phyloP scores from a whole-genome alignment of 2,113 vertebrate species.

The Mandrillus leucophaeus region DNA sequence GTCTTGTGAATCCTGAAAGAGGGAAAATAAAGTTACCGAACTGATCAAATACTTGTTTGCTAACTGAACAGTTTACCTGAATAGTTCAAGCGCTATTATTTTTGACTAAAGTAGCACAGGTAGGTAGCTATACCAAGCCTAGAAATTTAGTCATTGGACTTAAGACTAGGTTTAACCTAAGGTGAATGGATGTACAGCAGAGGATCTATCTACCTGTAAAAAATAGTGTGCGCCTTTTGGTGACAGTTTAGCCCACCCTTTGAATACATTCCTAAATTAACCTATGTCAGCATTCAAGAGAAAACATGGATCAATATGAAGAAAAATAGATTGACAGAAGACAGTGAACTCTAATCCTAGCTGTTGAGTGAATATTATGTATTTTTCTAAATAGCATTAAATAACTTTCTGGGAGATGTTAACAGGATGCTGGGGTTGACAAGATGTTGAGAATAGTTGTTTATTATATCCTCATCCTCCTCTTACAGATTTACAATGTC shows the following conservation, averaged over 20 bases:
- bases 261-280: neutral
- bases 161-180: neutral
- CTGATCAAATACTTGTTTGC: neutral
- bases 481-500: neutral
- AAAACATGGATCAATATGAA: conserved; percentile 43
- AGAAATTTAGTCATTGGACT: conserved; percentile 31
- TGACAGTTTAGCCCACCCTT: neutral
- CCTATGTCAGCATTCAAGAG: neutral
- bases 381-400: neutral
- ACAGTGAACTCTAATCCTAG: conserved; percentile 26
- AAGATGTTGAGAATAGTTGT: neutral
- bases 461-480: neutral
- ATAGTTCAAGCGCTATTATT: neutral
- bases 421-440: neutral
- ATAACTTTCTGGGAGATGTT: neutral
- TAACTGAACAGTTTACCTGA: conserved; percentile 8
- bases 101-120: neutral
- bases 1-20: conserved; percentile 94
- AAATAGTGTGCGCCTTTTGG: neutral
- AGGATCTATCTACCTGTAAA: neutral
- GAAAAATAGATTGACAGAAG: neutral
- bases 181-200: neutral
- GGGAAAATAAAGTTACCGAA: conserved; percentile 28
- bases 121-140: neutral
- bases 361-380: neutral